phyloP scores from a whole-genome alignment of 92 coral and sea anemone species.

The Epizoanthus illoricatus region DNA sequence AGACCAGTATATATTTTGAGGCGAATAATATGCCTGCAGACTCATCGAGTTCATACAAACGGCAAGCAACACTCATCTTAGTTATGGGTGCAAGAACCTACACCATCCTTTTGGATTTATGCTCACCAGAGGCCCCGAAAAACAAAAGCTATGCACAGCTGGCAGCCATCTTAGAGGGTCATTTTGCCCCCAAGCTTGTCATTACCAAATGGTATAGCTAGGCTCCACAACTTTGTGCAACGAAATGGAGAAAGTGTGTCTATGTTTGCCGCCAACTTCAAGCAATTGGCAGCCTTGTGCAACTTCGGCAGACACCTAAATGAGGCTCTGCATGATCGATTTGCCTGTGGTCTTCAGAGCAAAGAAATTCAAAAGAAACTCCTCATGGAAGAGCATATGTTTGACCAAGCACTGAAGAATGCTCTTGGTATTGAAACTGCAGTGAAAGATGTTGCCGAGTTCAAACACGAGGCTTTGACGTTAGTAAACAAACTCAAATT shows the following conservation, averaged over 20 bases:
- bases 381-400: constrained; percentile 37
- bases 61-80: constrained; percentile 53
- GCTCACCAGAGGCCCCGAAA: constrained; percentile 49
- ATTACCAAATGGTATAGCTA: constrained; percentile 30
- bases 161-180: constrained; percentile 40
- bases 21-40: constrained; percentile 52
- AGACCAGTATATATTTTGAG: constrained; percentile 51
- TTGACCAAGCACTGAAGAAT: constrained; percentile 22
- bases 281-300: constrained; percentile 53
- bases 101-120: constrained; percentile 33
- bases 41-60: constrained; percentile 35
- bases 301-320: constrained; percentile 47
- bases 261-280: constrained; percentile 43
- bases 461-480: neutral
- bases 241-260: constrained; percentile 11
- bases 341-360: constrained; percentile 41
- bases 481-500: constrained; percentile 7
- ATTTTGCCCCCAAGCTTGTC: constrained; percentile 44
- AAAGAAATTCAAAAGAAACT: constrained; percentile 37
- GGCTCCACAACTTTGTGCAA: neutral
- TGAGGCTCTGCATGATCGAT: constrained; percentile 53
- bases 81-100: constrained; percentile 44
- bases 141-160: constrained; percentile 37
- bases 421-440: constrained; percentile 34
- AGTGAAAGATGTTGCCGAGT: constrained; percentile 34